A percentile compares a stretch with the other conserved stretches of the same genome.
Evolutionary conservation across 1,140 invertebrate genomes (phyloP).

Genomic region (Lepidurus arcticus): DNA sequence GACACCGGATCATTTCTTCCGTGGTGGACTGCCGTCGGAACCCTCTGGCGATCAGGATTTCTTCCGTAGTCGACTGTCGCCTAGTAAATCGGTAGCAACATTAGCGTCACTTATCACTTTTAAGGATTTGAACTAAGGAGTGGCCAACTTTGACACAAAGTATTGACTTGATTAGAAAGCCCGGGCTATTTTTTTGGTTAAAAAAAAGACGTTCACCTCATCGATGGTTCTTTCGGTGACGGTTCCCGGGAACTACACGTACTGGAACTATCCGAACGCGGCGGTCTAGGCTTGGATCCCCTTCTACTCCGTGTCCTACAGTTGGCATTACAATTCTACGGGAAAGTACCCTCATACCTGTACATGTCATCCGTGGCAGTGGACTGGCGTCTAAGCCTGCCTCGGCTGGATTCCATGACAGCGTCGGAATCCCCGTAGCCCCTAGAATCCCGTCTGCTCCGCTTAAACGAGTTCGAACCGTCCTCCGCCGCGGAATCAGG

Average conservation of each 20-base stretch:
- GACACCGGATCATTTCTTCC: conserved; percentile 83
- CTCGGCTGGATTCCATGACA: conserved; percentile 36
- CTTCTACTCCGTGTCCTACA: conserved; percentile 29
- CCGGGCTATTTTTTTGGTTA: background rate
- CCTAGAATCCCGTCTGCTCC: conserved; percentile 62
- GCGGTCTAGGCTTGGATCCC: conserved; percentile 33
- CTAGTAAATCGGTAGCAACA: conserved; percentile 41
- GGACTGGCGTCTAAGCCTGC: conserved; percentile 38
- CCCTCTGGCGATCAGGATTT: conserved; percentile 80
- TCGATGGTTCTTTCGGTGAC: conserved; percentile 42
- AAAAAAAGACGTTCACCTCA: conserved; percentile 26
- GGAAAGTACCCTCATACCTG: conserved; percentile 23
- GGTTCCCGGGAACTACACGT: conserved; percentile 62
- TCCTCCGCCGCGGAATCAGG: conserved; percentile 67
- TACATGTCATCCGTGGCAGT: conserved; percentile 39
- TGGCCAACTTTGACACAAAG: too few relatives aligned
- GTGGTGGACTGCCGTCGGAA: conserved; percentile 83
- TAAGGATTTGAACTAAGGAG: too few relatives aligned
- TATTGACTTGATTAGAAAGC: too few relatives aligned
- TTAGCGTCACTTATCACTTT: background rate
- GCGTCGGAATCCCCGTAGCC: conserved; percentile 66
- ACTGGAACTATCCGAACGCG: conserved; percentile 45
- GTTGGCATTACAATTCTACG: background rate
- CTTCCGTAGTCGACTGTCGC: conserved; percentile 81
- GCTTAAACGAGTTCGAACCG: conserved; percentile 43